phyloP scores from a whole-genome alignment of 2,888 invertebrate species.

The Ecdyonurus torrentis region DNA sequence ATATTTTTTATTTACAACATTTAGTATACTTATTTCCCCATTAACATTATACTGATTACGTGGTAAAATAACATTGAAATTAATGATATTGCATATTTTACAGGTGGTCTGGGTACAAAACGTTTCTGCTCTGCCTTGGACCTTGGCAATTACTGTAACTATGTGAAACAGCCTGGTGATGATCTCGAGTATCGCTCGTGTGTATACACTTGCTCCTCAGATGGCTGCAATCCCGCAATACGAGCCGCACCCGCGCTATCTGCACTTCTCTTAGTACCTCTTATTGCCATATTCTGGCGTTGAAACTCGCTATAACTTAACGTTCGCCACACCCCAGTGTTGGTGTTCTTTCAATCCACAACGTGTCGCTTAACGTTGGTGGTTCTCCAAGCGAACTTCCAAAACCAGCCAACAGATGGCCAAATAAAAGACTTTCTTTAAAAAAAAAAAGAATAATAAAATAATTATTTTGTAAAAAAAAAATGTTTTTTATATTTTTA shows the following conservation, averaged over 20 bases:
- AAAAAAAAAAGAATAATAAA: too few relatives aligned
- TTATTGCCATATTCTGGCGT: background rate
- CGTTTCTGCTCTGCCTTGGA: conserved; percentile 74
- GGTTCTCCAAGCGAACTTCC: background rate
- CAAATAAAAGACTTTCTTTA: too few relatives aligned
- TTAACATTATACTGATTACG: conserved; percentile 6
- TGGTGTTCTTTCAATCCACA: background rate
- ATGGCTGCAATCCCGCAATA: conserved; percentile 64
- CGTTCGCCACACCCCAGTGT: too few relatives aligned
- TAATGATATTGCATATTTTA: conserved; percentile 21
- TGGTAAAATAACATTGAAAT: too few relatives aligned
- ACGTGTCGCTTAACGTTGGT: background rate
- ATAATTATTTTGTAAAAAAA: too few relatives aligned
- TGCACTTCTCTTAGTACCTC: background rate
- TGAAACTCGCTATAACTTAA: too few relatives aligned
- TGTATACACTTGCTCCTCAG: conserved; percentile 64
- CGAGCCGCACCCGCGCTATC: background rate
- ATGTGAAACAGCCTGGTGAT: conserved; percentile 74
- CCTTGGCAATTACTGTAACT: conserved; percentile 79
- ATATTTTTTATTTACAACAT: background rate
- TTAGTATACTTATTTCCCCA: background rate
- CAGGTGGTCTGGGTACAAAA: conserved; percentile 78
- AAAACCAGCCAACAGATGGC: background rate
- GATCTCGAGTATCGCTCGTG: conserved; percentile 69
- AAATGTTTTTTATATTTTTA: too few relatives aligned